Evolutionary conservation across 1,140 invertebrate genomes (phyloP).

Genomic region (Choristoneura fumiferana): DNA sequence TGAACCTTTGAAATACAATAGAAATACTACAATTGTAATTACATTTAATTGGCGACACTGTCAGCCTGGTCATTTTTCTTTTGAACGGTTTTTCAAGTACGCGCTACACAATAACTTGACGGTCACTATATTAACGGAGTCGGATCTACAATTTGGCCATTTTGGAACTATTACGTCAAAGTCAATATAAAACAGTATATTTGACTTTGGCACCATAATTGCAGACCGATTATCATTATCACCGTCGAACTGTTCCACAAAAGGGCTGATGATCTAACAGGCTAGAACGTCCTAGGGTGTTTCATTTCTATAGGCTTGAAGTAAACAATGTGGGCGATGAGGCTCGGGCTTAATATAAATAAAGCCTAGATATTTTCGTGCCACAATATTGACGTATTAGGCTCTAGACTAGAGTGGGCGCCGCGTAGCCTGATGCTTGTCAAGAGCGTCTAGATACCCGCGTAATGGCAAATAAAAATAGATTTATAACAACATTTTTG

Average conservation of each 20-base stretch:
- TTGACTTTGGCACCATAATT: too few relatives aligned
- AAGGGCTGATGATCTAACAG: not conserved
- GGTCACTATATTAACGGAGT: too few relatives aligned
- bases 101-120: constrained; percentile 4
- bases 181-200: too few relatives aligned
- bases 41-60: constrained; percentile 37
- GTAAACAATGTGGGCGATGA: constrained; percentile 3
- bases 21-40: constrained; percentile 34
- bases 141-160: too few relatives aligned
- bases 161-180: too few relatives aligned
- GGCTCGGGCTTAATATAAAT: constrained; percentile 1
- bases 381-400: constrained; percentile 11
- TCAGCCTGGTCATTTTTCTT: constrained; percentile 14
- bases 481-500: constrained; percentile 23
- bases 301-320: constrained; percentile 10
- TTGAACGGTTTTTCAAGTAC: not conserved
- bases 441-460: constrained; percentile 29
- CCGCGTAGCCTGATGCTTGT: constrained; percentile 24
- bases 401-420: constrained; percentile 21
- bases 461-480: constrained; percentile 29
- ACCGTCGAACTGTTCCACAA: too few relatives aligned
- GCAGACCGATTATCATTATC: too few relatives aligned
- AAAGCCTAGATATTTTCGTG: constrained; percentile 15
- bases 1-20: constrained; percentile 30
- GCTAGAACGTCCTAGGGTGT: not conserved